phyloP scores from a whole-genome alignment of 2,113 vertebrate genomes.

The Melanotaenia duboulayi region DNA sequence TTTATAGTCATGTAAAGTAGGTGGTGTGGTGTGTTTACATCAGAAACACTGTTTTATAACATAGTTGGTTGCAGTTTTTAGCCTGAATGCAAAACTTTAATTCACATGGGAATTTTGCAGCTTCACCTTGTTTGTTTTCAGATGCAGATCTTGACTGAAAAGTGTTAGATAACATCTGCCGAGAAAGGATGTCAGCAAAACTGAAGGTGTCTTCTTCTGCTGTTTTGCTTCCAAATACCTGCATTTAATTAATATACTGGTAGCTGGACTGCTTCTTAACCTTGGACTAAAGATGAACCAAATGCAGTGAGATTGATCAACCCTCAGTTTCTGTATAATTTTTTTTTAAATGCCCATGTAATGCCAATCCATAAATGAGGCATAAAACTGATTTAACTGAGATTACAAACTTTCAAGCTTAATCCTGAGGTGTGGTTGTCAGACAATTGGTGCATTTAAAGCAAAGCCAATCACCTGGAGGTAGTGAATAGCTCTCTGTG shows the following conservation, averaged over 20 bases:
- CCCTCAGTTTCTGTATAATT: background rate
- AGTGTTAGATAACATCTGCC: background rate
- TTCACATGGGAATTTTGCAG: constrained; percentile 2
- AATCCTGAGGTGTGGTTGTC: constrained; percentile 40
- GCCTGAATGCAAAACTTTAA: background rate
- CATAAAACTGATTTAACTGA: background rate
- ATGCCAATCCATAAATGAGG: background rate
- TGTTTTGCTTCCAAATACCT: constrained; percentile 46
- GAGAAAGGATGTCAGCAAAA: background rate
- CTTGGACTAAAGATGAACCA: constrained; percentile 22
- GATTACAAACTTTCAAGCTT: constrained; percentile 14
- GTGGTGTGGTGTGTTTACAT: constrained; percentile 42
- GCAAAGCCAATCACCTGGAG: constrained; percentile 53
- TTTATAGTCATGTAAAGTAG: constrained; percentile 34
- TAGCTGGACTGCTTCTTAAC: constrained; percentile 36
- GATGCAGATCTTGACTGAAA: background rate
- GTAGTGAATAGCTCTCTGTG: constrained; percentile 32
- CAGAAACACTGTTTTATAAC: constrained; percentile 33
- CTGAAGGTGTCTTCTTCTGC: background rate
- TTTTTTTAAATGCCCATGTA: background rate
- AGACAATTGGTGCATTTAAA: constrained; percentile 36
- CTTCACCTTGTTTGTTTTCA: background rate
- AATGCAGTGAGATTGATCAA: constrained; percentile 13
- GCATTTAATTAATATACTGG: constrained; percentile 26
- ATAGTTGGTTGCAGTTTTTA: background rate